Percentiles rank a stretch among this genome's conserved stretches.
Conservation (phyloP, 2,888 invertebrate genomes). For the Eupithecia exiguata region DNA sequence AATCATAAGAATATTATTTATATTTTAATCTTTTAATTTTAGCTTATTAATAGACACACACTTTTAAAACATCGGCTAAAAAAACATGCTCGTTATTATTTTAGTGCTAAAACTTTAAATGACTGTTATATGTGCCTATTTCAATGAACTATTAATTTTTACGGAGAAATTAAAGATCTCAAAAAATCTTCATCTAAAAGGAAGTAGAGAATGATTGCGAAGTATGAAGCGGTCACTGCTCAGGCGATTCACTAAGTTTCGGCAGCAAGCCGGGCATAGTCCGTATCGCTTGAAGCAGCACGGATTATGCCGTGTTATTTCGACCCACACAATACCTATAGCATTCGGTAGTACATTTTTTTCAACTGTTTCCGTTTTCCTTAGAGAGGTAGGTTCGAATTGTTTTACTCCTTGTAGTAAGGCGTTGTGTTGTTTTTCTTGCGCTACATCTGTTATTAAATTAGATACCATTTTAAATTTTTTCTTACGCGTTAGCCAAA, state of each 20-base stretch:
- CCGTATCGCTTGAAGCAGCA: background rate
- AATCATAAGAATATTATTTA: slow-evolving; percentile 42
- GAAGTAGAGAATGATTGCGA: slow-evolving; percentile 42
- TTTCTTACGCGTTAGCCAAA: background rate
- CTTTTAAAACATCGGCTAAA: slow-evolving; percentile 44
- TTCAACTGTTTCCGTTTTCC: slow-evolving; percentile 91
- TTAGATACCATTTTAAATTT: slow-evolving; percentile 20
- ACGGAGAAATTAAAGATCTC: background rate
- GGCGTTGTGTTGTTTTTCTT: slow-evolving; percentile 89
- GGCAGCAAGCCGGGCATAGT: slow-evolving; percentile 8
- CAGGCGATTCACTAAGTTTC: slow-evolving; percentile 42
- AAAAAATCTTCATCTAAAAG: background rate
- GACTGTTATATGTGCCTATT: background rate
- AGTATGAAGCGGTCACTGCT: slow-evolving; percentile 51
- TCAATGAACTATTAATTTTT: background rate
- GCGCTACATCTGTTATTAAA: slow-evolving; percentile 85
- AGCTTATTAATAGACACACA: slow-evolving; percentile 40
- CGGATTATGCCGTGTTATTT: slow-evolving; percentile 48
- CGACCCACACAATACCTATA: slow-evolving; percentile 86
- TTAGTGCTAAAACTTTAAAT: slow-evolving; percentile 41
- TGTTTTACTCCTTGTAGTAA: slow-evolving; percentile 90
- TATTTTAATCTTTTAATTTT: background rate
- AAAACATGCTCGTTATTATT: slow-evolving; percentile 64
- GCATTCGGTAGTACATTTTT: slow-evolving; percentile 93
- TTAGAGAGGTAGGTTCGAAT: slow-evolving; percentile 89